Base-by-base conservation (phyloP, 2,797 vertebrate genomes). In the Mionectes olivaceus region DNA sequence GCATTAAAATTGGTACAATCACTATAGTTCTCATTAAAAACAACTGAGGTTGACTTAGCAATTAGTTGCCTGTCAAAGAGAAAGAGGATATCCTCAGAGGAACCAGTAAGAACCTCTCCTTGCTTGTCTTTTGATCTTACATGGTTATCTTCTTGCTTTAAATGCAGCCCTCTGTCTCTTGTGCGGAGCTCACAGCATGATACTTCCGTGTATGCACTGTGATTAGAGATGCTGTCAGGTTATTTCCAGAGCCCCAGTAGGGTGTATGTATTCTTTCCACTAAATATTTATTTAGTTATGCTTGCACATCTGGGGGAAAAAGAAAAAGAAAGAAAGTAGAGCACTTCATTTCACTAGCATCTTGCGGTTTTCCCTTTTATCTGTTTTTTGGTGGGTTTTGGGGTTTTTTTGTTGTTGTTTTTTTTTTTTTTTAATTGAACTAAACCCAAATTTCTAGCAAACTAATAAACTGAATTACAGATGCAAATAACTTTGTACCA, bases 111-210 rank as follows among this genome's bases (percentile, higher is more conserved):
- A 89, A 53, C 30, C 0, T 3, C 61, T 94, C 28, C 49, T 77
- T 70, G 35, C 84, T 89, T 76, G 55, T 87, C 89, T 96, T 92
- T 95, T 92, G 87, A 95, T 94, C 92, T 89, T 89, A 57, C 27
- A 9, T 21, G 11, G 61, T 87, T 96, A 44, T 90, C 61, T 78
- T 71, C 71, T 67, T 77, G 64, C 67, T 87, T 90, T 89, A 80
- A 80, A 91, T 57, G 79, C 82, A 85, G 76, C 59, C 23, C 64
- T 90, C 67, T 90, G 68, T 90, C 75, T 85, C 73, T 63, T 50
- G 50, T 35, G 90, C 46, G 28, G 33, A 74, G 63, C 7, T 21
- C 95, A 50, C 94, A 93, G 94, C 75, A 0, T 77, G 94, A 55
- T 80, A 25, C 81, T 63, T 56, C 52, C 68, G 46, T 70, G 33